Evolutionary conservation across 2,113 vertebrate species (phyloP).

Genomic region (Chaetodon trifascialis): DNA sequence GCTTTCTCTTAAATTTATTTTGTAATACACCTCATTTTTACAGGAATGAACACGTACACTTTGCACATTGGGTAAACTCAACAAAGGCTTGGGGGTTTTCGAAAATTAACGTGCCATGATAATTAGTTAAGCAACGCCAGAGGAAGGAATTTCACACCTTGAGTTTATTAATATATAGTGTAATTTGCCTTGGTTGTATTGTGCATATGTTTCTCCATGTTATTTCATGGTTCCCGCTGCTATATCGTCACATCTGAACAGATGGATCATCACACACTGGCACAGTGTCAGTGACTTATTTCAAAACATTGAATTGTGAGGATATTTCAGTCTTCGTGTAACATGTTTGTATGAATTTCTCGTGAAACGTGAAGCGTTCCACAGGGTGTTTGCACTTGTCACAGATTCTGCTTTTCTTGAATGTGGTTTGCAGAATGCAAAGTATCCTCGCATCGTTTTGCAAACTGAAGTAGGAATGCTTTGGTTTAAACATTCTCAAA

Average conservation of each 20-base stretch:
- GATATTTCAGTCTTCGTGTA: background rate
- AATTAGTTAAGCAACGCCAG: slow-evolving; percentile 81
- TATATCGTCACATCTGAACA: slow-evolving; percentile 34
- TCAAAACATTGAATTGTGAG: slow-evolving; percentile 8
- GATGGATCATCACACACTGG: slow-evolving; percentile 40
- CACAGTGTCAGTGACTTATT: slow-evolving; percentile 8
- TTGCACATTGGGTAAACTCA: slow-evolving; percentile 73
- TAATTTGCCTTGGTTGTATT: slow-evolving; percentile 71
- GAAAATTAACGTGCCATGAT: slow-evolving; percentile 81
- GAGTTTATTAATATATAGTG: slow-evolving; percentile 77
- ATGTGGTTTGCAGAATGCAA: background rate
- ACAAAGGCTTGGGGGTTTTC: slow-evolving; percentile 72
- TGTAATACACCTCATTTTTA: slow-evolving; percentile 66
- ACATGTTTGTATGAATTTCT: background rate
- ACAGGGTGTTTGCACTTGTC: background rate
- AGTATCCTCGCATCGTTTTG: background rate
- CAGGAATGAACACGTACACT: slow-evolving; percentile 64
- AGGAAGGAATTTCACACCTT: slow-evolving; percentile 79
- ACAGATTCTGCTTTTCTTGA: background rate
- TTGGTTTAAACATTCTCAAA: background rate
- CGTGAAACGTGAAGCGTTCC: no score
- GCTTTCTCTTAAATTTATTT: slow-evolving; percentile 68
- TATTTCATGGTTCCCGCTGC: slow-evolving; percentile 52
- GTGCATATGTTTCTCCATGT: slow-evolving; percentile 66
- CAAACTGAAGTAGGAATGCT: background rate